These are phyloP conservation scores for Spinibarbus caldwelli DNA, from an alignment of 2,797 vertebrate species.

Conservation along the genomic window DNA sequence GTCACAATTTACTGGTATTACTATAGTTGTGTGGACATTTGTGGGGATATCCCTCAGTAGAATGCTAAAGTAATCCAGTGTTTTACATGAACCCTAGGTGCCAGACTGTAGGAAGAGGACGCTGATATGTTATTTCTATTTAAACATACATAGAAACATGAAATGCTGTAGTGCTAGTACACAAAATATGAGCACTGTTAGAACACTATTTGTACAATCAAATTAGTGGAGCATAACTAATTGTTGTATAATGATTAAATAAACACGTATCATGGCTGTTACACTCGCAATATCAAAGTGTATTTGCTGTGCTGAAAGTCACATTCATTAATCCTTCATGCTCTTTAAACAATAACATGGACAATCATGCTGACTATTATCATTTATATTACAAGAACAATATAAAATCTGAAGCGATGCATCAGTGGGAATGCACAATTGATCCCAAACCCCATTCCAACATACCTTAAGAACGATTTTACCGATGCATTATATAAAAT, in stretches of 20 bases:
- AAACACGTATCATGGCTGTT: slow-evolving; percentile 13
- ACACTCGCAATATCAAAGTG: neutral
- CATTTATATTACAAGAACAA: slow-evolving; percentile 16
- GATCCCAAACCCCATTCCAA: neutral
- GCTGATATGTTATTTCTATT: neutral
- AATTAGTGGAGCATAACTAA: neutral
- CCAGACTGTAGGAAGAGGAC: neutral
- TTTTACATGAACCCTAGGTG: neutral
- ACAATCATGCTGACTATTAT: neutral
- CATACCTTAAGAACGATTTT: no score
- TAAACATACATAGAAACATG: neutral
- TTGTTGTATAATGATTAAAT: neutral
- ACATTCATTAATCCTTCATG: neutral
- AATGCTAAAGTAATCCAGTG: neutral
- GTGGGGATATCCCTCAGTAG: neutral
- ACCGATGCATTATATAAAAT: neutral
- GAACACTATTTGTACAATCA: neutral
- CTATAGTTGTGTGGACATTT: neutral
- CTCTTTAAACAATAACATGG: slow-evolving; percentile 26
- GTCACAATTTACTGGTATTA: neutral
- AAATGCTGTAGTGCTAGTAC: neutral
- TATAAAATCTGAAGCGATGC: neutral
- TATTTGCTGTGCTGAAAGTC: neutral
- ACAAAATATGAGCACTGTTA: neutral
- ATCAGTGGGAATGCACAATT: neutral